These are phyloP conservation scores for Bubo bubo DNA, from an alignment of 2,113 vertebrate genomes.

Conservation along the genomic window DNA sequence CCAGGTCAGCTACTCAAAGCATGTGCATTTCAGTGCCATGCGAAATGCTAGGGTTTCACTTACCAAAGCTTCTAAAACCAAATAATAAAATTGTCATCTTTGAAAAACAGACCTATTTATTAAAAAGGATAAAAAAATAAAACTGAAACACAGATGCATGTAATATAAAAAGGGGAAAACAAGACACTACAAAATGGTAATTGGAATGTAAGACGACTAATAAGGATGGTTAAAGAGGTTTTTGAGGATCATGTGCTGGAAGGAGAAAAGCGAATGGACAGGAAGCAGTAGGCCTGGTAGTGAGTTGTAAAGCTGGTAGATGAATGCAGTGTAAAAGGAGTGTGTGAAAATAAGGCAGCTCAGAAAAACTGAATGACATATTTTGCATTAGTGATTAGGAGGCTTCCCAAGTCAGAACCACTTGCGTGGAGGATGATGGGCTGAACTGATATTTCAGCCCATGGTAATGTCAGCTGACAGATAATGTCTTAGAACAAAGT, in stretches of 20 bases:
- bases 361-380: background rate
- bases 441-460: background rate
- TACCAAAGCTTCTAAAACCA: background rate
- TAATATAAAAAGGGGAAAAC: background rate
- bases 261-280: background rate
- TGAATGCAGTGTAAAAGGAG: background rate
- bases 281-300: background rate
- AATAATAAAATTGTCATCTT: background rate
- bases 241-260: background rate
- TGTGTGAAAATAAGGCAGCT: background rate
- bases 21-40: background rate
- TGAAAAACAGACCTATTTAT: background rate
- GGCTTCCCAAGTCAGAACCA: background rate
- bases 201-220: fast-evolving
- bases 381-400: background rate
- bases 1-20: background rate
- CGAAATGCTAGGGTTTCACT: background rate
- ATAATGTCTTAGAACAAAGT: background rate
- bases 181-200: background rate
- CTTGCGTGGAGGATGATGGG: background rate
- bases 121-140: background rate
- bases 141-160: background rate
- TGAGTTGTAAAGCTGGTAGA: background rate
- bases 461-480: background rate
- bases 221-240: background rate